A percentile compares a stretch with the other conserved stretches of the same genome.
phyloP scores from a whole-genome alignment of 2,888 invertebrate genomes.

The Plemyria rubiginata region DNA sequence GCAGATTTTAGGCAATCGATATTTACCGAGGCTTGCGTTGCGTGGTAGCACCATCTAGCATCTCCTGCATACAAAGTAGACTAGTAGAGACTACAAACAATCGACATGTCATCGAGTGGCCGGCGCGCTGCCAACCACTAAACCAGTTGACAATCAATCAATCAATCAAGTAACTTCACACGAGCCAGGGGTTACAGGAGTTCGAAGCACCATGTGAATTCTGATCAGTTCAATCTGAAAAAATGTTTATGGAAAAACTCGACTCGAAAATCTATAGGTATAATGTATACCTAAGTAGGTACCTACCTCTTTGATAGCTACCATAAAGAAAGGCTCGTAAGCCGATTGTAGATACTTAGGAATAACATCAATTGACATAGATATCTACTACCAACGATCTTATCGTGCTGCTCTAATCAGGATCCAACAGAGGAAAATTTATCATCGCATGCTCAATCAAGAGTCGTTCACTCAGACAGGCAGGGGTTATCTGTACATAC shows the following conservation, averaged over 20 bases:
- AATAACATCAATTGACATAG: too few species aligned
- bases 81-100: background rate
- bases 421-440: slow-evolving; percentile 1
- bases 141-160: slow-evolving; percentile 4
- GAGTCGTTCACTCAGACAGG: background rate
- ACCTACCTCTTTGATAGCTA: background rate
- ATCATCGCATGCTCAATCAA: slow-evolving; percentile 25
- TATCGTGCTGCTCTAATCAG: too few species aligned
- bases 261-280: too few species aligned
- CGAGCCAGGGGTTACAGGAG: background rate
- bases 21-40: too few species aligned
- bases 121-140: background rate
- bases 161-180: background rate
- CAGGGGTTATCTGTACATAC: slow-evolving; percentile 20
- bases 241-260: too few species aligned
- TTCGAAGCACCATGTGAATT: background rate
- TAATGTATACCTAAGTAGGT: too few species aligned
- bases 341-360: too few species aligned
- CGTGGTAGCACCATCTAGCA: slow-evolving; percentile 11
- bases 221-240: too few species aligned
- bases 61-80: slow-evolving; percentile 50
- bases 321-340: too few species aligned
- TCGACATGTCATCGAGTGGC: too few species aligned
- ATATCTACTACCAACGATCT: too few species aligned
- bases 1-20: too few species aligned